Percentiles rank a stretch among this genome's conserved stretches.
Conservation (phyloP, 2,888 invertebrate genomes). For the Romanomermis culicivorax region DNA sequence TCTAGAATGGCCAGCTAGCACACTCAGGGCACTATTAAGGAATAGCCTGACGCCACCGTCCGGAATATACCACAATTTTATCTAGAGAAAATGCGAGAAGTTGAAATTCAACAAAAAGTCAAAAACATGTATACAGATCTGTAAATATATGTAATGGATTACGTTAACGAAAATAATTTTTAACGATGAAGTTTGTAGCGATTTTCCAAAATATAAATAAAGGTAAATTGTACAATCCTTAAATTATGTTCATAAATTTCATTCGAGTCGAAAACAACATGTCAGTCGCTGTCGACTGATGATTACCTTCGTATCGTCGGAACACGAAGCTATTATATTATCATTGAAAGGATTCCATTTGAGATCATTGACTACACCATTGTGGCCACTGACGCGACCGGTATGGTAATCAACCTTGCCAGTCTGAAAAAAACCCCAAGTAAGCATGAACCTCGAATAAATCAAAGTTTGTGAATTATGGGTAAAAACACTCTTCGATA, state of each 20-base stretch:
- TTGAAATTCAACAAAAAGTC: neutral
- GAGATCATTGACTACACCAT: constrained; percentile 82
- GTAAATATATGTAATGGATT: too few relatives aligned
- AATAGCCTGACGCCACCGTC: constrained; percentile 38
- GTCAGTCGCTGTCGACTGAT: too few relatives aligned
- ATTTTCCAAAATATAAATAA: too few relatives aligned
- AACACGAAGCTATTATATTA: constrained; percentile 86
- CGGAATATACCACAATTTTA: constrained; percentile 14
- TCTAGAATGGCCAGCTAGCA: constrained; percentile 72
- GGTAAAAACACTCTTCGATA: too few relatives aligned
- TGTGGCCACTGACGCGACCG: constrained; percentile 83
- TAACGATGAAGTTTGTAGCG: too few relatives aligned
- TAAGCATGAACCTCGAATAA: neutral
- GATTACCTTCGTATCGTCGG: constrained; percentile 76
- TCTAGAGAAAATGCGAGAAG: constrained; percentile 12
- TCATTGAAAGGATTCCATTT: constrained; percentile 97
- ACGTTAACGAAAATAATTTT: too few relatives aligned
- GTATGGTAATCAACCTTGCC: constrained; percentile 81
- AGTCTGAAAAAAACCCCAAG: constrained; percentile 41
- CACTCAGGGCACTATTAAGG: constrained; percentile 73
- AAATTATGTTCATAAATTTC: neutral
- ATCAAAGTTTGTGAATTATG: too few relatives aligned
- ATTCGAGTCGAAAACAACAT: too few relatives aligned
- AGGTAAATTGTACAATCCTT: too few relatives aligned
- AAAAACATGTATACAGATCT: neutral